These are phyloP conservation scores for Thelaira solivaga DNA, from an alignment of 2,888 invertebrate species.

Conservation along the genomic window DNA sequence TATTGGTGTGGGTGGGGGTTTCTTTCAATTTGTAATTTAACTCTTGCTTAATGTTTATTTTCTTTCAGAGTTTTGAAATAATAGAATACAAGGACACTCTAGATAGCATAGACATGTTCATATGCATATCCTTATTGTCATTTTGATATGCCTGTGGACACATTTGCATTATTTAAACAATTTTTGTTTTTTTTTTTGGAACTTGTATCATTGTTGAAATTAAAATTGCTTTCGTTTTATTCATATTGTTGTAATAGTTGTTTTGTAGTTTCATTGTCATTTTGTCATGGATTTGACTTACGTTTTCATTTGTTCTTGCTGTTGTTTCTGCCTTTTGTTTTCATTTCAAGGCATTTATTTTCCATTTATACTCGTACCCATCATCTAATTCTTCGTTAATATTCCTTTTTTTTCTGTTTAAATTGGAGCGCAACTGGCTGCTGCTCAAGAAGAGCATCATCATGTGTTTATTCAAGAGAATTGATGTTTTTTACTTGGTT, in stretches of 20 bases:
- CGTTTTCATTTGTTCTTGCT: constrained; percentile 37
- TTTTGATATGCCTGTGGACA: constrained; percentile 49
- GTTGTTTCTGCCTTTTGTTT: constrained; percentile 41
- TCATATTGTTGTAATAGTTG: constrained; percentile 32
- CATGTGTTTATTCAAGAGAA: constrained; percentile 49
- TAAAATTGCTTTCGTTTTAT: constrained; percentile 36
- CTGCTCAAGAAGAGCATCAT: constrained; percentile 14
- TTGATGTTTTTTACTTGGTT: constrained; percentile 48
- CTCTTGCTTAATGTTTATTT: no score
- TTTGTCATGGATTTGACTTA: constrained; percentile 54
- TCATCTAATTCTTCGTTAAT: constrained; percentile 48
- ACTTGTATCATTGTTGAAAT: constrained; percentile 34
- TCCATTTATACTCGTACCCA: constrained; percentile 17
- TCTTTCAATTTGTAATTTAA: no score
- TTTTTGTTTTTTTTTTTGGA: constrained; percentile 27
- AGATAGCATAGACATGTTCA: background rate
- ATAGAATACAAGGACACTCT: no score
- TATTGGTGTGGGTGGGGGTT: no score
- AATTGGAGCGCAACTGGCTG: constrained; percentile 41
- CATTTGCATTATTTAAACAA: constrained; percentile 49
- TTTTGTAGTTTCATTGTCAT: constrained; percentile 45
- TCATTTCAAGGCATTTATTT: constrained; percentile 34
- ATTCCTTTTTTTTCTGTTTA: constrained; percentile 34
- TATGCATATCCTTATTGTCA: constrained; percentile 11
- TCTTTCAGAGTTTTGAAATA: no score